A percentile compares a stretch with the other conserved stretches of the same genome.
These are phyloP conservation scores for Abrostola tripartita DNA, from an alignment of 2,888 invertebrate genomes.

Conservation along the genomic window DNA sequence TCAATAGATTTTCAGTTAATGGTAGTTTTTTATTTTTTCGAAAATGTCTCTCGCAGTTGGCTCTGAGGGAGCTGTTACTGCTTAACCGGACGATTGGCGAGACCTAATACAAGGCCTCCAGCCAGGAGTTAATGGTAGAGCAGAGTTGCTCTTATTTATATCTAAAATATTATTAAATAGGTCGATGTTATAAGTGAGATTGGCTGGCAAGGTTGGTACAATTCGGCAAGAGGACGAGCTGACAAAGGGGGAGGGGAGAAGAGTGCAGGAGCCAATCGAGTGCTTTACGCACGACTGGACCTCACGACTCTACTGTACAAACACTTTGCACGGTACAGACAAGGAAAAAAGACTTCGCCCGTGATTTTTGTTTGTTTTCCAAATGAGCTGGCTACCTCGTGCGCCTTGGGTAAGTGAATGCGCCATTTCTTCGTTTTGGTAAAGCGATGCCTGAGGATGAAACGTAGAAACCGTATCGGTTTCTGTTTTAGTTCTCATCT, in stretches of 20 bases:
- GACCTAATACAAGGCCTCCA: too few relatives aligned
- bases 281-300: conserved; percentile 82
- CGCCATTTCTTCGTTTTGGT: conserved; percentile 38
- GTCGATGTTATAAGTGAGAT: conserved; percentile 47
- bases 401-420: conserved; percentile 26
- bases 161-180: conserved; percentile 45
- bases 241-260: conserved; percentile 50
- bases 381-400: conserved; percentile 43
- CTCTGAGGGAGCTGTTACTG: too few relatives aligned
- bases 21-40: too few relatives aligned
- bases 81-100: too few relatives aligned
- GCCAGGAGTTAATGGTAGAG: background rate
- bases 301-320: conserved; percentile 74
- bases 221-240: conserved; percentile 66
- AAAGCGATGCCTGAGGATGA: conserved; percentile 20
- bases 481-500: conserved; percentile 9
- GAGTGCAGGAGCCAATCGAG: conserved; percentile 73
- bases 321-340: conserved; percentile 65
- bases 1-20: too few relatives aligned
- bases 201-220: conserved; percentile 53
- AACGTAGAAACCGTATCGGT: conserved; percentile 11
- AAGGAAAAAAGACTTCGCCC: conserved; percentile 59
- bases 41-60: too few relatives aligned
- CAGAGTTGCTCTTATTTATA: conserved; percentile 1
- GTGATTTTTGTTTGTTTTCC: conserved; percentile 57